phyloP scores from a whole-genome alignment of 2,113 vertebrate genomes.

The Oreochromis spilurus region DNA sequence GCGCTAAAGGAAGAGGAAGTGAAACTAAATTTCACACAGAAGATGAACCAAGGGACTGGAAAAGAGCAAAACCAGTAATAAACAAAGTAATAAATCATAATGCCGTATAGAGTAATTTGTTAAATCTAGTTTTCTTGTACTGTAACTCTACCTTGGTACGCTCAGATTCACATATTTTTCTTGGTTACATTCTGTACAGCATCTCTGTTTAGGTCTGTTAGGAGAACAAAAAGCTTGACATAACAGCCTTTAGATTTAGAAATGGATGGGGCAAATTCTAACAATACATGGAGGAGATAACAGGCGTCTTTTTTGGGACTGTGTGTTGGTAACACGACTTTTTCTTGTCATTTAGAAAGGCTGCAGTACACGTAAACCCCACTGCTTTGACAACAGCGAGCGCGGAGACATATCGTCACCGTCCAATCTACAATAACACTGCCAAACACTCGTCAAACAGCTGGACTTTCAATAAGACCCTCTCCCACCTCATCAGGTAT shows the following conservation, averaged over 20 bases:
- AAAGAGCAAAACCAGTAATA: neutral
- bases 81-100: neutral
- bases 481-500: constrained; percentile 73
- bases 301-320: neutral
- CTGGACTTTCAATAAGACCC: constrained; percentile 74
- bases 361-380: constrained; percentile 4
- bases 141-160: neutral
- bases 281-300: neutral
- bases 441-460: constrained; percentile 12
- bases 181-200: fast-evolving
- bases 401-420: neutral
- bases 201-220: neutral
- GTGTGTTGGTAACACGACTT: neutral
- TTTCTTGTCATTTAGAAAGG: constrained; percentile 35
- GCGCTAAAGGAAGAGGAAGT: neutral
- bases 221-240: neutral
- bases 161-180: neutral
- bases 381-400: constrained; percentile 3
- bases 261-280: neutral
- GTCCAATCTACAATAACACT: neutral
- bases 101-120: neutral
- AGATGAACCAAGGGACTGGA: neutral
- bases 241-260: neutral
- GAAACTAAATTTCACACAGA: neutral
- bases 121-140: neutral